Evolutionary conservation across 1,140 invertebrate genomes (phyloP).

Genomic region (Nephila pilipes): DNA sequence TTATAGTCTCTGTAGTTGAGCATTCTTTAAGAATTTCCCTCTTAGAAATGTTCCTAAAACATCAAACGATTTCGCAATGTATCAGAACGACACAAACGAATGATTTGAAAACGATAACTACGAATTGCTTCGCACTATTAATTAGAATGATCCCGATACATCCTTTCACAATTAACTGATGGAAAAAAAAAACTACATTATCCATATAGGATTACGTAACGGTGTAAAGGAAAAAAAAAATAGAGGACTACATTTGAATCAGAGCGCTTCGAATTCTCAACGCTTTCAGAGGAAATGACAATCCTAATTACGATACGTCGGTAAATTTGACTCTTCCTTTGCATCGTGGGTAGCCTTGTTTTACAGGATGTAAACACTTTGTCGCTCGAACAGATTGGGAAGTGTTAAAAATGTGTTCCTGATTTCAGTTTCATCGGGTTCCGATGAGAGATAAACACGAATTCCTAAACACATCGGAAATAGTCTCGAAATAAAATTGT

Average conservation of each 20-base stretch:
- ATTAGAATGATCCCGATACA: conserved; percentile 41
- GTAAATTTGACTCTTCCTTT: conserved; percentile 12
- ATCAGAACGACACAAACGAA: background rate
- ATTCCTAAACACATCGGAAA: background rate
- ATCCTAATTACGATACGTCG: conserved; percentile 18
- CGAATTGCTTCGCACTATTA: conserved; percentile 4
- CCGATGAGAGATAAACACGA: background rate
- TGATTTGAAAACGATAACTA: background rate
- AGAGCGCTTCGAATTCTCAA: conserved; percentile 62
- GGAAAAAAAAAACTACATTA: background rate
- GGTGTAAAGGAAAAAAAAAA: background rate
- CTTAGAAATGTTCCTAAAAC: background rate
- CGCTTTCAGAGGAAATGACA: conserved; percentile 28
- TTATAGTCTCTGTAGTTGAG: too few relatives aligned
- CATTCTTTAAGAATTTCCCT: too few relatives aligned
- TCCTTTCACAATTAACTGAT: conserved; percentile 20
- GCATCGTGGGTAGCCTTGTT: background rate
- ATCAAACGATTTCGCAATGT: background rate
- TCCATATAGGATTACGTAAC: conserved; percentile 39
- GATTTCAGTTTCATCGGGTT: background rate
- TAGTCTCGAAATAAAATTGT: too few relatives aligned
- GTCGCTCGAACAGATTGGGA: background rate
- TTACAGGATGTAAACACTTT: conserved; percentile 19
- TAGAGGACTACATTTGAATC: conserved; percentile 57
- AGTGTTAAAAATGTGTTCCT: background rate